These are phyloP conservation scores for Hanleya hanleyi DNA, from an alignment of 2,888 invertebrate genomes.

Conservation along the genomic window DNA sequence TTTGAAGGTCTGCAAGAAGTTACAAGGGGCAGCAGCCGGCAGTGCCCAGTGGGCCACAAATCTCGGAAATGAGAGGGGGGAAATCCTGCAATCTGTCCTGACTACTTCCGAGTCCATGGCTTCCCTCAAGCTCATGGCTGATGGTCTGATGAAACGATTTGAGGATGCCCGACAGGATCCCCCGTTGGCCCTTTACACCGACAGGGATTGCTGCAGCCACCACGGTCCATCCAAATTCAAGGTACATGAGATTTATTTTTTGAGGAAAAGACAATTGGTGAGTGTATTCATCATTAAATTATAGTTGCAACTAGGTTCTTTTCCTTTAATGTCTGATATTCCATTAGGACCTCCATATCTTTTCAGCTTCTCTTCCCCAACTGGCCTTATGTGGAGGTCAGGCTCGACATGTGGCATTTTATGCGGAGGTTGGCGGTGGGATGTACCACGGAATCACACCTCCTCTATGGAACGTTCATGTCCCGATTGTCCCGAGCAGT, in stretches of 20 bases:
- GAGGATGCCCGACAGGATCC: not conserved
- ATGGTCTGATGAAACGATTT: not conserved
- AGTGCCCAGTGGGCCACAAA: not conserved
- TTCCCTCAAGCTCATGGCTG: not conserved
- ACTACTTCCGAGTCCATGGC: not conserved
- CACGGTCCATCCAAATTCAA: not conserved
- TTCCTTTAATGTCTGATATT: not conserved
- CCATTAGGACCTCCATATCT: not conserved
- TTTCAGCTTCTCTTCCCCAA: not conserved
- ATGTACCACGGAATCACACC: no score
- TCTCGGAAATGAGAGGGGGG: not conserved
- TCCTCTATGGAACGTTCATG: no score
- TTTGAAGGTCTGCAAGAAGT: not conserved
- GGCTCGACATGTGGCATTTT: no score
- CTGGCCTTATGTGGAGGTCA: not conserved
- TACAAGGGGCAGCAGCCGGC: not conserved
- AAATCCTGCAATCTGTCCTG: not conserved
- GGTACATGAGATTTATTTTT: no score
- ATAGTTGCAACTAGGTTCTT: no score
- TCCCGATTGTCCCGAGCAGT: no score
- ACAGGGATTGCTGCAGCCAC: not conserved
- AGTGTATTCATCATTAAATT: no score
- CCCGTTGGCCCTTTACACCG: not conserved
- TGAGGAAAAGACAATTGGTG: no score
- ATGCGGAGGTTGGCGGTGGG: no score